Evolutionary conservation across 1,140 invertebrate species (phyloP).

Genomic region (Leptinotarsa texana): DNA sequence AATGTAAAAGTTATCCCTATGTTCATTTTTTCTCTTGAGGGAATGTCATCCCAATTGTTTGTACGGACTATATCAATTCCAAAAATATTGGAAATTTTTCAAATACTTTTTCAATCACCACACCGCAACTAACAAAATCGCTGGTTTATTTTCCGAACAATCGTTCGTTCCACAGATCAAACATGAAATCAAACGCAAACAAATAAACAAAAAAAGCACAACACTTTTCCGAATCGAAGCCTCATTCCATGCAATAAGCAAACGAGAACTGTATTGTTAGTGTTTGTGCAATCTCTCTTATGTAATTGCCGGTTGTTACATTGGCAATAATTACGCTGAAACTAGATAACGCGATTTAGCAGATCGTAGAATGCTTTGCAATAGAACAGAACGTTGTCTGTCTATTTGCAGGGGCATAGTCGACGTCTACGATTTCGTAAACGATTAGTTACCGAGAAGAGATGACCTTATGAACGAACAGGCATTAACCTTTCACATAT

Average conservation of each 20-base stretch:
- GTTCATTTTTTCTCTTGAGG: too few relatives aligned
- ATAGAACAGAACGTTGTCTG: not conserved
- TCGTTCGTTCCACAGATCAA: too few relatives aligned
- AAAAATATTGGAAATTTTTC: too few relatives aligned
- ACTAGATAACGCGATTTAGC: constrained; percentile 7
- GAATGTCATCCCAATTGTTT: too few relatives aligned
- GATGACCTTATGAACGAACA: not conserved
- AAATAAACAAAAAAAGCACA: not conserved
- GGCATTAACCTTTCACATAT: not conserved
- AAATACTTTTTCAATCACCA: too few relatives aligned
- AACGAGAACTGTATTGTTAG: constrained; percentile 3
- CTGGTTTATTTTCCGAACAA: too few relatives aligned
- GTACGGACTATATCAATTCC: too few relatives aligned
- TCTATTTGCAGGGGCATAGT: not conserved
- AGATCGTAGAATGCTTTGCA: constrained; percentile 1
- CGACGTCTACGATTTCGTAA: not conserved
- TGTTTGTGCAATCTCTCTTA: not conserved
- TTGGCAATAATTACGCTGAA: not conserved
- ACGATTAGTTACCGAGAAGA: not conserved
- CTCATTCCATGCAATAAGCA: not conserved
- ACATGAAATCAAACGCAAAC: not conserved
- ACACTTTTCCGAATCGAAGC: not conserved
- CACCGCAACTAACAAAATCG: too few relatives aligned
- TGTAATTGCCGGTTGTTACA: not conserved
- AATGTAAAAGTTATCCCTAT: too few relatives aligned